Percentiles rank a stretch among this genome's conserved stretches.
Evolutionary conservation across 2,113 vertebrate genomes (phyloP).

Genomic region (Eira barbara): DNA sequence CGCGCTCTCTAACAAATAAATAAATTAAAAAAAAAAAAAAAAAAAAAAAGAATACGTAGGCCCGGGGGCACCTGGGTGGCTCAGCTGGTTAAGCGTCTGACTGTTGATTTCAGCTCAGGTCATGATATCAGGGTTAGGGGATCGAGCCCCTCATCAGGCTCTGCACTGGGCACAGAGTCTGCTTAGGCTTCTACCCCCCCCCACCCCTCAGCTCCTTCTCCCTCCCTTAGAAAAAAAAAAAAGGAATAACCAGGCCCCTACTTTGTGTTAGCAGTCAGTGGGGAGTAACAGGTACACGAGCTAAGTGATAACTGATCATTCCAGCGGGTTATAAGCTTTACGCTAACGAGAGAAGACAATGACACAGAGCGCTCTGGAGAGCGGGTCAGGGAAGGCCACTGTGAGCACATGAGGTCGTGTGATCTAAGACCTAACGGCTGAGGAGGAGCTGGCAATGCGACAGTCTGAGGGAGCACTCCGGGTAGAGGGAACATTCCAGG

Average conservation of each 20-base stretch:
- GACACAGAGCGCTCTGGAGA: not conserved
- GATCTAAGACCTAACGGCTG: not conserved
- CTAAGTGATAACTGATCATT: not conserved
- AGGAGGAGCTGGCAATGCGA: not conserved
- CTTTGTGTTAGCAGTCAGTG: not conserved
- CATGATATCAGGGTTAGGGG: not conserved
- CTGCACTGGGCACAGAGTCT: not conserved
- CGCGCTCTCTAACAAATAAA: no score
- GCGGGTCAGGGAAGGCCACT: not conserved
- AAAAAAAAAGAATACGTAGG: no score
- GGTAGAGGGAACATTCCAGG: not conserved
- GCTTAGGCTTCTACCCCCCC: not conserved
- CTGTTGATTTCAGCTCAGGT: not conserved
- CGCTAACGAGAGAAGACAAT: not conserved
- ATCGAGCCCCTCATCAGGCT: not conserved
- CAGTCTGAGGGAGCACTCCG: not conserved
- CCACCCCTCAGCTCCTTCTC: not conserved
- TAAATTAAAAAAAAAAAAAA: no score
- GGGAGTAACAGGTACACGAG: not conserved
- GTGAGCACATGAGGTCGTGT: not conserved
- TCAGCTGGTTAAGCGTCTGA: not conserved
- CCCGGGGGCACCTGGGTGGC: not conserved
- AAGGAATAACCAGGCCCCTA: not conserved
- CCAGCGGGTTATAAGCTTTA: not conserved
- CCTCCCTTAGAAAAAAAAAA: not conserved